These are phyloP conservation scores for Heterodera filipjevi DNA, from an alignment of 2,888 invertebrate species.

Conservation along the genomic window DNA sequence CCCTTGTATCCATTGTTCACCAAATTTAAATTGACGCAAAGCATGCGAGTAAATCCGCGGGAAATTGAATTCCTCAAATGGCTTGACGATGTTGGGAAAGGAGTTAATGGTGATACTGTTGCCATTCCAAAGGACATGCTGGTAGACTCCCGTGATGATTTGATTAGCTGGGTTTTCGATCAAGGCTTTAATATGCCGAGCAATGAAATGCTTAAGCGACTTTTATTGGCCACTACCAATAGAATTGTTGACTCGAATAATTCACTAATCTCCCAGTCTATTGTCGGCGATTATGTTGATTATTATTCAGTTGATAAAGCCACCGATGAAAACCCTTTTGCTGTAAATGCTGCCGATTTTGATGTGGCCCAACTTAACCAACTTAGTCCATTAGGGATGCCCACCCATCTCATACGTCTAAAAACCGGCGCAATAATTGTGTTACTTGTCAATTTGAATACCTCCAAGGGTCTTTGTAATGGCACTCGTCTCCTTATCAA, in stretches of 20 bases:
- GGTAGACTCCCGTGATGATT: background rate
- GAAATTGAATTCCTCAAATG: slow-evolving; percentile 7
- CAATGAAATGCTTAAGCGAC: slow-evolving; percentile 13
- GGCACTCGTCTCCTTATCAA: background rate
- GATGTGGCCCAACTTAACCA: background rate
- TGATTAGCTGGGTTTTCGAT: slow-evolving; percentile 1
- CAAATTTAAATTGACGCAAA: no score
- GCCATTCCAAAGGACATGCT: background rate
- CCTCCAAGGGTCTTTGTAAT: slow-evolving; percentile 8
- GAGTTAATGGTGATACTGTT: slow-evolving; percentile 10
- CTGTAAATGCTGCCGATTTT: no score
- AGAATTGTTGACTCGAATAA: slow-evolving; percentile 12
- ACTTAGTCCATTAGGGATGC: slow-evolving; percentile 6
- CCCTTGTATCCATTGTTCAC: no score
- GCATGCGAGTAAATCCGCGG: slow-evolving; percentile 25
- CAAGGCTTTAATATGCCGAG: background rate
- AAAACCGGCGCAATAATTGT: background rate
- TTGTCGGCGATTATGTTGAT: background rate
- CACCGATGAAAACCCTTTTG: background rate
- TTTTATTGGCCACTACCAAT: slow-evolving; percentile 15
- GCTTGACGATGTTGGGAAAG: slow-evolving; percentile 32
- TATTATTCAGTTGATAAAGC: slow-evolving; percentile 2
- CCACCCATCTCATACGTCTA: background rate
- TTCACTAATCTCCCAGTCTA: background rate
- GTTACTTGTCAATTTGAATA: background rate